Percentiles rank a stretch among this genome's conserved stretches.
Conservation (phyloP, 2,113 vertebrate species). For the Natator depressus region DNA sequence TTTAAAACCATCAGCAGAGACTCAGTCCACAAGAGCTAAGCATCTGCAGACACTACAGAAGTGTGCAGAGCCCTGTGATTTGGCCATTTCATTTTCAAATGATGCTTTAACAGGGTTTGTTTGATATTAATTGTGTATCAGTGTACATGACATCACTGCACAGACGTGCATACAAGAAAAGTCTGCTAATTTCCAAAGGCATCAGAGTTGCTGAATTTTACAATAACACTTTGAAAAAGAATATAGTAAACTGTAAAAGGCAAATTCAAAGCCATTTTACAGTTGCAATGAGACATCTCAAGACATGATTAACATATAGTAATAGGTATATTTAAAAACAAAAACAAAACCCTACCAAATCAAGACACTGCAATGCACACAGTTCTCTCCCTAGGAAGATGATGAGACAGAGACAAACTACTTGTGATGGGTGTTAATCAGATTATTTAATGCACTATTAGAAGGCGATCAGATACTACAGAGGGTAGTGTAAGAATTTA, state of each 20-base stretch:
- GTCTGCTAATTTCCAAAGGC: not conserved
- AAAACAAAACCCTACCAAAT: not conserved
- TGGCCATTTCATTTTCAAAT: not conserved
- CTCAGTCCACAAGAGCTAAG: not conserved
- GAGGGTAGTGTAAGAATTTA: conserved; percentile 27
- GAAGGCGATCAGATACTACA: conserved; percentile 36
- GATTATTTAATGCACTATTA: conserved; percentile 23
- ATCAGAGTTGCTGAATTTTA: not conserved
- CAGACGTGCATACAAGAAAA: not conserved
- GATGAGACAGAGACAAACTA: not conserved
- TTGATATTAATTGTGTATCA: not conserved
- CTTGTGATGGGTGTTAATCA: not conserved
- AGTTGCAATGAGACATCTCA: not conserved
- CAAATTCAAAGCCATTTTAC: conserved; percentile 9
- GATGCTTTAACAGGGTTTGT: not conserved
- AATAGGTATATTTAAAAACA: conserved; percentile 3
- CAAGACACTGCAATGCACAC: not conserved
- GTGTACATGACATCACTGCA: not conserved
- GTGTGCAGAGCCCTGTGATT: not conserved
- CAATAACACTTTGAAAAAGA: not conserved
- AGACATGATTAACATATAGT: not conserved
- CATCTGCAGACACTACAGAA: not conserved
- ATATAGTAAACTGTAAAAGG: fast-evolving
- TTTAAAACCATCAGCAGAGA: not conserved
- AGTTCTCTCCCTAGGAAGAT: not conserved